These are phyloP conservation scores for Calonectris borealis DNA, from an alignment of 2,113 vertebrate species.

Conservation along the genomic window DNA sequence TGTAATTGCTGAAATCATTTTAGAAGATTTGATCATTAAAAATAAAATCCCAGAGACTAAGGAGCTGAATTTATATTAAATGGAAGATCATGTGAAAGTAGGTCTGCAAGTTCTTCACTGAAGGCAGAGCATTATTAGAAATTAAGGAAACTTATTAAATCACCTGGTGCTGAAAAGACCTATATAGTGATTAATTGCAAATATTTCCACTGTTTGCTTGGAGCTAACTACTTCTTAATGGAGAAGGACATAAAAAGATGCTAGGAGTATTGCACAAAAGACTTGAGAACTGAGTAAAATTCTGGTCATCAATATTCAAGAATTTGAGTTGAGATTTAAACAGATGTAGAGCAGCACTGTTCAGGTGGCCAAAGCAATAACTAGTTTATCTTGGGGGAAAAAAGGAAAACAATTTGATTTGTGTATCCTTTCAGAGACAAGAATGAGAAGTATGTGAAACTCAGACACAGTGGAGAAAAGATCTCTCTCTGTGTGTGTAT, in stretches of 20 bases:
- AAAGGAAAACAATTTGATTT: neutral
- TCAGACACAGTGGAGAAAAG: neutral
- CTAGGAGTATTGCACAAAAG: neutral
- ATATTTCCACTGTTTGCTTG: neutral
- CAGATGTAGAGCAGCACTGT: neutral
- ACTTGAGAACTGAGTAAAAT: neutral
- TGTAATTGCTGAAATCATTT: neutral
- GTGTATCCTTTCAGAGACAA: neutral
- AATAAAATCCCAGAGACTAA: constrained; percentile 1
- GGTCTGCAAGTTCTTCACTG: neutral
- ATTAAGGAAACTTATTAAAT: neutral
- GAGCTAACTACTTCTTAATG: neutral
- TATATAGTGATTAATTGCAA: neutral
- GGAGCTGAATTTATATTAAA: neutral
- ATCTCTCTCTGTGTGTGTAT: too few relatives aligned
- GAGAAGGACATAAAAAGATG: neutral
- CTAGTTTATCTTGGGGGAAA: neutral
- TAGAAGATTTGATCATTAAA: neutral
- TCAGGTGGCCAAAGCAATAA: neutral
- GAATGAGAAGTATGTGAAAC: neutral
- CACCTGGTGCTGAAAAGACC: neutral
- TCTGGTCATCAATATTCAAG: neutral
- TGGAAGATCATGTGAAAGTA: neutral
- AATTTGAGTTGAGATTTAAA: neutral
- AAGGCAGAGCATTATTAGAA: neutral